These are phyloP conservation scores for Lasioglossum baleicum DNA, from an alignment of 1,140 invertebrate species.

Conservation along the genomic window DNA sequence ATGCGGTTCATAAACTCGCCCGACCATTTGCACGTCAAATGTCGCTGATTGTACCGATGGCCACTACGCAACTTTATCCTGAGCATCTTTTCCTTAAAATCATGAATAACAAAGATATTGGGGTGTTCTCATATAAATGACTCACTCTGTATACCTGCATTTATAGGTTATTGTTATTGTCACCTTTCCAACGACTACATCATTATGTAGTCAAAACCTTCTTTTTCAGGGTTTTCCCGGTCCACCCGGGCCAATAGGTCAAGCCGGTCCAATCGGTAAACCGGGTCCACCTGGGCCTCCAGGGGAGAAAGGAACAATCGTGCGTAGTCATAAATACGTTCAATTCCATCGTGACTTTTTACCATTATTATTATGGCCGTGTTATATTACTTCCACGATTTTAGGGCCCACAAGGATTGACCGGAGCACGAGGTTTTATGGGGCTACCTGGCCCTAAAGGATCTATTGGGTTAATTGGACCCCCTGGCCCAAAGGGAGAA, in stretches of 20 bases:
- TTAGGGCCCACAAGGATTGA: constrained; percentile 59
- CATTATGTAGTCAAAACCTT: background rate
- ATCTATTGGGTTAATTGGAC: constrained; percentile 55
- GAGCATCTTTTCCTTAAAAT: too few species aligned
- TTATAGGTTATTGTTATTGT: background rate
- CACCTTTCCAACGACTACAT: background rate
- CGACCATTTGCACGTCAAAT: too few species aligned
- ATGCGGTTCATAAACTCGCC: too few species aligned
- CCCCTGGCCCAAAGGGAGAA: constrained; percentile 60
- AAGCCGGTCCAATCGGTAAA: constrained; percentile 67
- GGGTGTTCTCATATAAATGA: too few species aligned
- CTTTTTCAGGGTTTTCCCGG: constrained; percentile 59
- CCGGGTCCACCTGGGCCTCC: constrained; percentile 65
- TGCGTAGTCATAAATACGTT: constrained; percentile 31
- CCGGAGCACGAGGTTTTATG: constrained; percentile 69
- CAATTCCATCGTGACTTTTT: background rate
- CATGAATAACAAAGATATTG: too few species aligned
- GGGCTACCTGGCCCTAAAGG: constrained; percentile 62
- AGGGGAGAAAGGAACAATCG: constrained; percentile 67
- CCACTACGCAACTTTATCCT: too few species aligned
- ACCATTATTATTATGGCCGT: background rate
- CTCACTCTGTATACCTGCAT: too few species aligned
- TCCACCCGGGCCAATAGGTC: constrained; percentile 65
- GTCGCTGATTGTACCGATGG: too few species aligned
- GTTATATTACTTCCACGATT: background rate